Evolutionary conservation across 2,888 invertebrate species (phyloP).

Genomic region (Lasioglossum villosulum): DNA sequence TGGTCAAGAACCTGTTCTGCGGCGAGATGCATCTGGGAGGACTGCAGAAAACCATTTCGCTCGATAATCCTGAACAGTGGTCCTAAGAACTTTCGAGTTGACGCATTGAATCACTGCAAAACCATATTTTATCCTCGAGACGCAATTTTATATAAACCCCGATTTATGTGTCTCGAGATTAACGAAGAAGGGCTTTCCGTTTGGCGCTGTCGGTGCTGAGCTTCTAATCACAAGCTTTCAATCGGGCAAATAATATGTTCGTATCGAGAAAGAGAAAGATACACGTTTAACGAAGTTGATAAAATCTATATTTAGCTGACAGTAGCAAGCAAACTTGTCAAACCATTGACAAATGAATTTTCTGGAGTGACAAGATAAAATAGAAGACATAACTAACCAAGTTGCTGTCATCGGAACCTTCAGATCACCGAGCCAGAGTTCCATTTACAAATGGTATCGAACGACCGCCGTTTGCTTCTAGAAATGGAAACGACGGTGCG

Average conservation of each 20-base stretch:
- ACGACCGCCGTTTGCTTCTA: not conserved
- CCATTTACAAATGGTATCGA: not conserved
- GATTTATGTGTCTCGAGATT: not conserved
- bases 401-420: not conserved
- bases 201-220: not conserved
- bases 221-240: not conserved
- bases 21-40: not conserved
- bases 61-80: not conserved
- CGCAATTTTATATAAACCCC: not conserved
- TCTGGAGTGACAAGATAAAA: not conserved
- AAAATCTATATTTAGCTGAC: not conserved
- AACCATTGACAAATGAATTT: too few species aligned
- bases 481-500: not conserved
- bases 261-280: not conserved
- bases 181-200: not conserved
- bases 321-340: too few species aligned
- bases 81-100: not conserved
- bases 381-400: not conserved
- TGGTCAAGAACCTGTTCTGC: slow-evolving; percentile 1
- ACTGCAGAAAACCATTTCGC: not conserved
- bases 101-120: not conserved
- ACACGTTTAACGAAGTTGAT: not conserved
- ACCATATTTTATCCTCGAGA: not conserved
- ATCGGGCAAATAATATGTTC: not conserved
- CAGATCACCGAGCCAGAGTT: not conserved